Percentiles rank a stretch among this genome's conserved stretches.
phyloP scores from a whole-genome alignment of 2,113 vertebrate species.

The Marmota monax region DNA sequence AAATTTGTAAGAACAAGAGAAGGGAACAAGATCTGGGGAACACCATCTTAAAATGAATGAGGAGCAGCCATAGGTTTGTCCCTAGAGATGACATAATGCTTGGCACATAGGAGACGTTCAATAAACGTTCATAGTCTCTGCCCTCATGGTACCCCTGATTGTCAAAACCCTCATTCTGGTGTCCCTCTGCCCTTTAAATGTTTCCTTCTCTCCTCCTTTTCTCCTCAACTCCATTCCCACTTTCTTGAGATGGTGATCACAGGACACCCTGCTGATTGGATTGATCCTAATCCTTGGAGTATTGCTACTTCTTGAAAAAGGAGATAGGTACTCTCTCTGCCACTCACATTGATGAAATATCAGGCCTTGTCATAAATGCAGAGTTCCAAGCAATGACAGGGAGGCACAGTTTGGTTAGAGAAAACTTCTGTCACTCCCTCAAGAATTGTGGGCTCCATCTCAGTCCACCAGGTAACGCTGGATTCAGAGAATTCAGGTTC shows the following conservation, averaged over 20 bases:
- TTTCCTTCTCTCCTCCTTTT: not conserved
- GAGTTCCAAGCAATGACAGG: not conserved
- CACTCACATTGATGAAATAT: not conserved
- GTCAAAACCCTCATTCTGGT: not conserved
- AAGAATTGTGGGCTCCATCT: not conserved
- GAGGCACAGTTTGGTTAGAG: not conserved
- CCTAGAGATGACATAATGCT: not conserved
- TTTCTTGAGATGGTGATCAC: not conserved
- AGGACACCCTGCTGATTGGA: not conserved
- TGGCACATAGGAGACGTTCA: not conserved
- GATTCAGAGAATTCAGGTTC: not conserved
- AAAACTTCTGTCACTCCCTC: not conserved
- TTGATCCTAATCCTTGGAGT: not conserved
- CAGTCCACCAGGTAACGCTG: not conserved
- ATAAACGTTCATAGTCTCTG: not conserved
- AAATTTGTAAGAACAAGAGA: not conserved
- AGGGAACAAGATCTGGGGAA: not conserved
- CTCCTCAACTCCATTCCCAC: not conserved
- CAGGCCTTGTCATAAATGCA: not conserved
- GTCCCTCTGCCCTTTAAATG: not conserved
- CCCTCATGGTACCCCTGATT: not conserved
- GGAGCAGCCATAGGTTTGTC: not conserved
- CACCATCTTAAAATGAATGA: not conserved
- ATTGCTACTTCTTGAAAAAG: not conserved
- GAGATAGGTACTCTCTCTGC: not conserved